phyloP scores from a whole-genome alignment of 2,113 vertebrate genomes.

The Zapus hudsonius region DNA sequence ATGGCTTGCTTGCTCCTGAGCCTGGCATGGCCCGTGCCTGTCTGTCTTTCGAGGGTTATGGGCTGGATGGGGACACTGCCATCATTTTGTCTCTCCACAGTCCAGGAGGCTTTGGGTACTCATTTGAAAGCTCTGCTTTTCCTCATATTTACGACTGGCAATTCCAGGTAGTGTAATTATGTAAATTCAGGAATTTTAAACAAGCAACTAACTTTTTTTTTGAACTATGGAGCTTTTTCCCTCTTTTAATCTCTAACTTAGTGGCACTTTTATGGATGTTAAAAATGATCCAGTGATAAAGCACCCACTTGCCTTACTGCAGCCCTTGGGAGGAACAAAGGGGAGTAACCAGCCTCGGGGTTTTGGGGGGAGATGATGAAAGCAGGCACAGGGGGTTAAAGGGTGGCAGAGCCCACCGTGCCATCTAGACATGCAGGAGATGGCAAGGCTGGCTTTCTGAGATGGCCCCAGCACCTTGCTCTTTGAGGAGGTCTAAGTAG shows the following conservation, averaged over 20 bases:
- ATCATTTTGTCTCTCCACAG: neutral
- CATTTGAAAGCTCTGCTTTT: neutral
- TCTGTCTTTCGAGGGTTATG: neutral
- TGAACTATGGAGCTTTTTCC: neutral
- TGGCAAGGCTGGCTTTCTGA: accelerated
- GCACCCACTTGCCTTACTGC: neutral
- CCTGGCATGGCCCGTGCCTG: accelerated
- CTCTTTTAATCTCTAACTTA: neutral
- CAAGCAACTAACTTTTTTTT: neutral
- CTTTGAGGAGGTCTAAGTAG: neutral
- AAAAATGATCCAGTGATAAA: neutral
- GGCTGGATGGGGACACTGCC: neutral
- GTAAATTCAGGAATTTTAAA: neutral
- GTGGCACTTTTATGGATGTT: neutral
- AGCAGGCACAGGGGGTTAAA: neutral
- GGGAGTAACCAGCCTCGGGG: neutral
- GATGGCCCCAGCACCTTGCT: neutral
- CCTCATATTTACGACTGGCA: neutral
- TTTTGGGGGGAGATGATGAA: neutral
- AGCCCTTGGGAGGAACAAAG: neutral
- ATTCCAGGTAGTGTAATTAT: neutral
- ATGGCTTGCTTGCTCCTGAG: neutral
- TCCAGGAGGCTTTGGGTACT: neutral
- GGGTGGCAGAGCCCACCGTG: accelerated
- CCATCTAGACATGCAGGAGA: too few relatives aligned